Base-by-base conservation (phyloP, 2,888 invertebrate genomes). In the Ectemnius continuus region DNA sequence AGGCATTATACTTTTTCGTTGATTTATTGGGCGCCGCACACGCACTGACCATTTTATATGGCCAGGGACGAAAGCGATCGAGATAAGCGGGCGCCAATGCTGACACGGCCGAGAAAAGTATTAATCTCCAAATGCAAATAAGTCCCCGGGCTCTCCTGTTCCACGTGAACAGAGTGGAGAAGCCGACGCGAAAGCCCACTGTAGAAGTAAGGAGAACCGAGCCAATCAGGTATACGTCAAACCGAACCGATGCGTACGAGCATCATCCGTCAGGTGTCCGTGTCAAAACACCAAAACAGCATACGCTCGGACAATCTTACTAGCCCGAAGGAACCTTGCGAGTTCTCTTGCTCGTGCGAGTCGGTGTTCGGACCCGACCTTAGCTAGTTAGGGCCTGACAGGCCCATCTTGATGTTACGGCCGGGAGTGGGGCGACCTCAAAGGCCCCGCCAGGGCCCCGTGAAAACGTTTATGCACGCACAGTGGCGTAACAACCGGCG, bases 361-460 rank as follows among this genome's bases (percentile, higher is more conserved):
- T 78, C 76, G 74, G 80, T 36, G 75, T 80, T 79, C 66, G 79
- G 79, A 80, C 69, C 72, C 82, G 84, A 82, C 85, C 84, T 85
- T 85, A 86, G 87, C 88, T 88, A 88, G 89, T 89, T 88, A 89
- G 88, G 86, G 84, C 84, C 89, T 89, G 88, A 89, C 89, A 89
- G 87, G 86, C 88, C 88, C 87, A 88, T 88, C 88, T 86, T 83
- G 86, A 86, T 87, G 87, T 85, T 86, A 82, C 81, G 56, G 36
- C 60, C 70, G 72, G 83, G 84, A 85, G 84, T 80, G 84, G 86
- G 85, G 82, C 80, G 76, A 80, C 78, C 85, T 88, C 86, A 88
- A 88, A 88, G 87, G 83, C 81, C 84, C 87, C 85, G 86, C 80
- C 86, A 75, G 80, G 84, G 85, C 85, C 86, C 88, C 86, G 86